Percentiles rank a stretch among this genome's conserved stretches.
These are phyloP conservation scores for Lynx canadensis DNA, from an alignment of 2,113 vertebrate species.

Conservation along the genomic window DNA sequence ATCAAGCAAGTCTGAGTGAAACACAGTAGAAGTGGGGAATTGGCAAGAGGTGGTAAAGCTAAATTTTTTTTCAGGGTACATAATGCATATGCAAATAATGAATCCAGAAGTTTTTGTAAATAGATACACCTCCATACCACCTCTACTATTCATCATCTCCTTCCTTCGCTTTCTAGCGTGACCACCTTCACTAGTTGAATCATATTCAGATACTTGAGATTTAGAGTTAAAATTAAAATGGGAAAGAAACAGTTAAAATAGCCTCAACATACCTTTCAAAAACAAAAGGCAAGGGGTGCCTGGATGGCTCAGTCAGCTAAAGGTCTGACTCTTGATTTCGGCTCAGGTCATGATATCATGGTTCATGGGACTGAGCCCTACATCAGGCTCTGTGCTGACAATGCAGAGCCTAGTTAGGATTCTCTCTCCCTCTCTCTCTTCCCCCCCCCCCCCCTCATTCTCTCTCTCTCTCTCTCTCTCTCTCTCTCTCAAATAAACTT, in stretches of 20 bases:
- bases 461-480: no score
- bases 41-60: background rate
- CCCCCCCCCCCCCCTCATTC: no score
- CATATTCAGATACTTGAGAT: background rate
- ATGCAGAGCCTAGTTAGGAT: no score
- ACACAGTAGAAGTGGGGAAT: background rate
- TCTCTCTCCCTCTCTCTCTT: no score
- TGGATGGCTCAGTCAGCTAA: no score
- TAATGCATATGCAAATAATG: background rate
- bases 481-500: no score
- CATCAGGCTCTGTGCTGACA: no score
- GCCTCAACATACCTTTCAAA: background rate
- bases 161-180: background rate
- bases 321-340: no score
- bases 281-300: background rate
- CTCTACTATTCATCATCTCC: background rate
- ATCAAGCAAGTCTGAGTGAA: background rate
- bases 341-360: no score
- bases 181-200: background rate
- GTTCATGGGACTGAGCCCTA: no score
- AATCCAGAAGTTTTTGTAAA: background rate
- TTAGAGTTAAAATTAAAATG: constrained; percentile 10
- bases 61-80: background rate
- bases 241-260: constrained; percentile 12
- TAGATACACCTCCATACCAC: background rate